Conservation (phyloP, 2,888 invertebrate genomes). For the Pimpla rufipes region DNA sequence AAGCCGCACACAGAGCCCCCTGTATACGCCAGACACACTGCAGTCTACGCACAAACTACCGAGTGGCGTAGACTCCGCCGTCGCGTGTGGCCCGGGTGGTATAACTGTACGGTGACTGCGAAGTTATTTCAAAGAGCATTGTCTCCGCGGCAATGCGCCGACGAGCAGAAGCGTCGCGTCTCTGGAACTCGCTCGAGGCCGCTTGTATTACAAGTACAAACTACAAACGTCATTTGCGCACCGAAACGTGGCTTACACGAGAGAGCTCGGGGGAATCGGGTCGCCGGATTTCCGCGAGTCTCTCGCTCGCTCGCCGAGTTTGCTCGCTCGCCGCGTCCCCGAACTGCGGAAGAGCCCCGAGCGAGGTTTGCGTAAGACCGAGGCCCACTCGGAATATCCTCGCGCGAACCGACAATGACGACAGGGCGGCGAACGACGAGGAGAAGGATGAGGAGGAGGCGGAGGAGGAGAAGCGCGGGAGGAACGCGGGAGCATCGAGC, state of each 20-base stretch:
- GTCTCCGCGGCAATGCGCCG: conserved; percentile 59
- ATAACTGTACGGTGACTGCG: conserved; percentile 56
- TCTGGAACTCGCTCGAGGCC: conserved; percentile 55
- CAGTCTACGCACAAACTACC: conserved; percentile 26
- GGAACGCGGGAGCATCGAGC: background rate
- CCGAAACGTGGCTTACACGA: conserved; percentile 60
- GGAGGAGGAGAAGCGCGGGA: background rate
- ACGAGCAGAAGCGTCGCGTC: conserved; percentile 51
- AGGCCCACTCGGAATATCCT: conserved; percentile 20
- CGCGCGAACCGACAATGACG: conserved; percentile 26
- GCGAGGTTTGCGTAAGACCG: background rate
- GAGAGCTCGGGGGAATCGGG: conserved; percentile 52
- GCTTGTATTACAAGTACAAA: conserved; percentile 70
- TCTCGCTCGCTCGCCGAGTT: conserved; percentile 7
- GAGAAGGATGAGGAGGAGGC: background rate
- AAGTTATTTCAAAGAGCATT: conserved; percentile 68
- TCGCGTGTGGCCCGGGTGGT: background rate
- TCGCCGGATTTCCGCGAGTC: conserved; percentile 62
- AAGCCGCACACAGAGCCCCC: conserved; percentile 20
- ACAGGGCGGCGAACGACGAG: conserved; percentile 26
- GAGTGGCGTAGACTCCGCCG: conserved; percentile 8
- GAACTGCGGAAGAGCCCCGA: background rate
- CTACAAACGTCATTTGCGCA: conserved; percentile 68
- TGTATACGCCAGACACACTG: conserved; percentile 32
- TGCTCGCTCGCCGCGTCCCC: conserved; percentile 7